Evolutionary conservation across 2,113 vertebrate species (phyloP).

Genomic region (Labrus mixtus): DNA sequence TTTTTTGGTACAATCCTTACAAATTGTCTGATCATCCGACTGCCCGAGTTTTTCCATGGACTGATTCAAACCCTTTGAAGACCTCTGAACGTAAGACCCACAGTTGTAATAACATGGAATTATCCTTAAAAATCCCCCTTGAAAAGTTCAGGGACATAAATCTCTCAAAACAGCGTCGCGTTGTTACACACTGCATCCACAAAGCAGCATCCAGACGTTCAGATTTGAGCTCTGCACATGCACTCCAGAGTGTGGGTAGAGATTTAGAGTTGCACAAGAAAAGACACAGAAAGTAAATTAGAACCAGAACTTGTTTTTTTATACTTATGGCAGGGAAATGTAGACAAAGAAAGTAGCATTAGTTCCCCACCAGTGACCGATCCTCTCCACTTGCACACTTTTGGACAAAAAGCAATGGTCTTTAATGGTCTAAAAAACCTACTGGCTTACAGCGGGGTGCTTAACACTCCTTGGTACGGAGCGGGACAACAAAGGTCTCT

Average conservation of each 20-base stretch:
- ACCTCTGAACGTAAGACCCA: not conserved
- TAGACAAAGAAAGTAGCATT: not conserved
- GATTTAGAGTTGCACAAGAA: too few species aligned
- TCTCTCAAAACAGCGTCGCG: not conserved
- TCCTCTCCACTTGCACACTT: not conserved
- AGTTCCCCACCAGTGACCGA: not conserved
- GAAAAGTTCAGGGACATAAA: not conserved
- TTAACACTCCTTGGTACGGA: slow-evolving; percentile 10
- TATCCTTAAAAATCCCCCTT: not conserved
- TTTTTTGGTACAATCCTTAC: too few species aligned
- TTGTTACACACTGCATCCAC: not conserved
- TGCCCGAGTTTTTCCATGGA: too few species aligned
- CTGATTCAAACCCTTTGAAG: too few species aligned
- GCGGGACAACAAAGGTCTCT: slow-evolving; percentile 42
- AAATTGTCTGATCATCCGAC: too few species aligned
- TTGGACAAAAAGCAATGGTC: not conserved
- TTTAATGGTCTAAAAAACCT: not conserved
- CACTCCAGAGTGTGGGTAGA: not conserved
- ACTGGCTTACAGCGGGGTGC: not conserved
- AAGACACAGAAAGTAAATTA: too few species aligned
- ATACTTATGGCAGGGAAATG: too few species aligned
- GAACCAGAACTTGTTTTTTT: too few species aligned
- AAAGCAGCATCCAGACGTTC: not conserved
- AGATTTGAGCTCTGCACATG: not conserved
- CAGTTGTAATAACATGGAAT: not conserved